phyloP scores from a whole-genome alignment of 2,797 vertebrate species.

The Gadopsis bispinosus region DNA sequence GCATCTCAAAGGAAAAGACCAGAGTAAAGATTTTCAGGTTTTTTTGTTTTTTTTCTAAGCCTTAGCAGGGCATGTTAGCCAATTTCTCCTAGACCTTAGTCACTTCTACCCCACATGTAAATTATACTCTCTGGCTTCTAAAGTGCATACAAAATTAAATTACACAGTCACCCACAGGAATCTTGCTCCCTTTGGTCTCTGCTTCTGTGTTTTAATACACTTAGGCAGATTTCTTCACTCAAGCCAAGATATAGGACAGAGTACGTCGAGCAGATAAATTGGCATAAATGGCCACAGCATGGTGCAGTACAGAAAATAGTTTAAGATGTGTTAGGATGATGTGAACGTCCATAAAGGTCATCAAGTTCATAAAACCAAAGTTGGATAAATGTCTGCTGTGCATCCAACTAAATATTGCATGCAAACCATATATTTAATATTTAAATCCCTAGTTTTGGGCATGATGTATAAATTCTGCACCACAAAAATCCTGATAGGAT shows the following conservation, averaged over 20 bases:
- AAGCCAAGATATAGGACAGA: conserved; percentile 60
- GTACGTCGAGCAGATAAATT: conserved; percentile 39
- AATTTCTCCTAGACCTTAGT: conserved; percentile 63
- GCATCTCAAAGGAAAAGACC: conserved; percentile 58
- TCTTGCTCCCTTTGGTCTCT: conserved; percentile 65
- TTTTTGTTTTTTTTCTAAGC: conserved; percentile 20
- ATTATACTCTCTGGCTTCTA: conserved; percentile 74
- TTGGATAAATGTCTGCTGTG: not conserved
- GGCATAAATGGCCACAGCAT: conserved; percentile 30
- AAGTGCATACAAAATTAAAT: conserved; percentile 80
- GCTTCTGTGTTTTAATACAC: conserved; percentile 74
- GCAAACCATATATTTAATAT: conserved; percentile 7
- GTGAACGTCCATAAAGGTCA: conserved; percentile 28
- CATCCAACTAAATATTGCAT: not conserved
- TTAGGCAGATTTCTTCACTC: conserved; percentile 67
- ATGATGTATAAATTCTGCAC: conserved; percentile 17
- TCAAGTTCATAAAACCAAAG: not conserved
- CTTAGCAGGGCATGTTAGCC: conserved; percentile 50
- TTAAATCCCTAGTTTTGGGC: conserved; percentile 15
- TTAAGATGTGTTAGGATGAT: conserved; percentile 24
- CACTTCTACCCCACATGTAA: conserved; percentile 69
- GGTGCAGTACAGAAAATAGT: conserved; percentile 8
- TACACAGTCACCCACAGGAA: conserved; percentile 77
- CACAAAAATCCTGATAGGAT: conserved; percentile 28
- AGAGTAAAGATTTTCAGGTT: conserved; percentile 53